Percentiles rank a stretch among this genome's conserved stretches.
Conservation (phyloP, 2,797 vertebrate genomes). For the Poeciliopsis infans region DNA sequence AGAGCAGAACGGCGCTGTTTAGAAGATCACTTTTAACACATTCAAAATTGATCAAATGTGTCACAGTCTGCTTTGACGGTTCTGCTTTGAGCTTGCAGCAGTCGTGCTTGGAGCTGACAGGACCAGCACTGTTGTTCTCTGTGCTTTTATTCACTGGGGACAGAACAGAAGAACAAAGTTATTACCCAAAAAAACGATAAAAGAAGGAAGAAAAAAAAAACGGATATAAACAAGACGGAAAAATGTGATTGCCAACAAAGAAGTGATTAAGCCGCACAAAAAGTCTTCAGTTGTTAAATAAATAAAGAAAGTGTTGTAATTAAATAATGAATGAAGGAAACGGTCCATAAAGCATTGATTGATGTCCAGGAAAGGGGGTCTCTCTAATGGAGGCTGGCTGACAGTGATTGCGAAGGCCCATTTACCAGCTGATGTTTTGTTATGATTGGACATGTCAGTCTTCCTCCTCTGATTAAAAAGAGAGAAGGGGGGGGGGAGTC, state of each 20-base stretch:
- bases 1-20: constrained; percentile 28
- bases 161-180: constrained; percentile 63
- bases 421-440: constrained; percentile 97
- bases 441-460: constrained; percentile 99
- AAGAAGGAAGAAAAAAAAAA: constrained; percentile 48
- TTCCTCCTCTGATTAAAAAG: constrained; percentile 99
- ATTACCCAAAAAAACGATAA: constrained; percentile 48
- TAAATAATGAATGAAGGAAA: constrained; percentile 83
- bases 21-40: constrained; percentile 31
- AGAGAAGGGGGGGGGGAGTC: constrained; percentile 72
- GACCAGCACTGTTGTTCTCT: constrained; percentile 24
- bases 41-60: constrained; percentile 51
- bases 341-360: constrained; percentile 88
- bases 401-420: constrained; percentile 93
- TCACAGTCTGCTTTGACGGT: constrained; percentile 45
- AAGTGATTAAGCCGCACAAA: constrained; percentile 74
- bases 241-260: constrained; percentile 75
- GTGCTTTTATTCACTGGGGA: constrained; percentile 39
- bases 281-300: constrained; percentile 78
- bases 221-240: constrained; percentile 66
- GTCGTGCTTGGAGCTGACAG: constrained; percentile 35
- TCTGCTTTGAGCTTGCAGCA: constrained; percentile 29
- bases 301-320: constrained; percentile 79
- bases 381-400: constrained; percentile 91
- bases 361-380: constrained; percentile 91